Percentiles rank a stretch among this genome's conserved stretches.
Conservation (phyloP, 2,113 vertebrate species). For the Melanotaenia duboulayi region DNA sequence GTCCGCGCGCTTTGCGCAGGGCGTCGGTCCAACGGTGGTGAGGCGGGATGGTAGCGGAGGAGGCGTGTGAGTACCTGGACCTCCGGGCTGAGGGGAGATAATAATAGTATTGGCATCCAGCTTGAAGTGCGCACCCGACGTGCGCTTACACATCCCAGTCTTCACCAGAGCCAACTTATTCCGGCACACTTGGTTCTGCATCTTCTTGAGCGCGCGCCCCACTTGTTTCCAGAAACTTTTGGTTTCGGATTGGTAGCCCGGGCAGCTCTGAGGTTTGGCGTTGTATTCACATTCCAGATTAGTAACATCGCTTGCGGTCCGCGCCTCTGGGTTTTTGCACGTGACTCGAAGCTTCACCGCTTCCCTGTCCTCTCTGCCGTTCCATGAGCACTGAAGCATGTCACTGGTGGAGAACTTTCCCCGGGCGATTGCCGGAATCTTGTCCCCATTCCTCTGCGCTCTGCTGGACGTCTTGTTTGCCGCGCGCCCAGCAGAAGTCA, state of each 20-base stretch:
- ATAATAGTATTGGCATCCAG: slow-evolving; percentile 41
- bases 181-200: slow-evolving; percentile 82
- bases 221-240: slow-evolving; percentile 89
- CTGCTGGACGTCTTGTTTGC: slow-evolving; percentile 15
- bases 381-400: slow-evolving; percentile 84
- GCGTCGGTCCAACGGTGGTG: background rate
- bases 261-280: slow-evolving; percentile 83
- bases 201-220: slow-evolving; percentile 77
- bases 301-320: background rate
- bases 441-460: slow-evolving; percentile 50
- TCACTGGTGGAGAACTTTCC: slow-evolving; percentile 84
- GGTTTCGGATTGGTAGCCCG: slow-evolving; percentile 69
- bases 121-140: slow-evolving; percentile 85
- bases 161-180: slow-evolving; percentile 79
- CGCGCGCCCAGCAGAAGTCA: slow-evolving; percentile 60
- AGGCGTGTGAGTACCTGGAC: accelerated
- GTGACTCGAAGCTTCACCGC: slow-evolving; percentile 69
- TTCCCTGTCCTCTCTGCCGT: slow-evolving; percentile 22
- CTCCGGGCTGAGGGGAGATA: background rate
- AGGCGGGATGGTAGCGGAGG: background rate
- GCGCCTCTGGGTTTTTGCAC: slow-evolving; percentile 72
- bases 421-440: background rate
- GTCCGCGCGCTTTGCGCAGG: slow-evolving; percentile 71
- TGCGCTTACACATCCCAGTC: slow-evolving; percentile 84
- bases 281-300: slow-evolving; percentile 82